Base-by-base conservation (phyloP, 2,797 vertebrate species). In the Silurus aristotelis region DNA sequence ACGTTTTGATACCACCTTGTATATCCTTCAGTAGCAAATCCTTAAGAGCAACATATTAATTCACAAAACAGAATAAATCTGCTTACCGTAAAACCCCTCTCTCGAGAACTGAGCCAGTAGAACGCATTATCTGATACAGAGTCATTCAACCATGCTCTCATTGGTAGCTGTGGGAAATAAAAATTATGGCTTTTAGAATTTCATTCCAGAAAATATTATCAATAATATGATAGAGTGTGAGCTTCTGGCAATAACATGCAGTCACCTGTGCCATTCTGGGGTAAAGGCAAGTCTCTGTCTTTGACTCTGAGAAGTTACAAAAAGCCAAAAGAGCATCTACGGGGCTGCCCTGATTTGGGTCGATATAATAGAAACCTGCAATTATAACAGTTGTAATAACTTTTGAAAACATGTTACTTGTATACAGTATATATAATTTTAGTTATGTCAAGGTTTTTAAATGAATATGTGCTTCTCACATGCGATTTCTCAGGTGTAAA, bases 321-420 rank as follows among this genome's bases (percentile, higher is more conserved):
- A 95, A 96, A n/a, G 93, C 97, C 87, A 96, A 86, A 88, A 98
- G 91, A 0, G 96, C 93, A 0, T 97, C 97, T 5, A 79, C 92
- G 0, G 95, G 83, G 87, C 96, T 97, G 88, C 97, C 97, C 88
- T 97, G 97, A 92, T 98, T 98, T 80, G 97, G 97, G 90, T 98
- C 97, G 1, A 97, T 96, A 92, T 97, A 97, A 91, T 97, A 98
- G 87, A 95, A 95, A 64, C 97, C 97, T 98, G 90, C 72, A 91
- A 87, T 89, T 60, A 89, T 66, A 80, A 68, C 12, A 71, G 52
- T 38, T 2, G 84, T 52, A 52, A 82, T 3, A 73, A 73, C 27
- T 67, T 6, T 19, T 2, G 38, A 31, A 75, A 46, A 27, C 46
- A 52, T 9, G 60, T 84, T 64, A 64, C 52, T 43, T 7, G 48